These are phyloP conservation scores for Phaonia tiefii DNA, from an alignment of 2,888 invertebrate genomes.

Conservation along the genomic window DNA sequence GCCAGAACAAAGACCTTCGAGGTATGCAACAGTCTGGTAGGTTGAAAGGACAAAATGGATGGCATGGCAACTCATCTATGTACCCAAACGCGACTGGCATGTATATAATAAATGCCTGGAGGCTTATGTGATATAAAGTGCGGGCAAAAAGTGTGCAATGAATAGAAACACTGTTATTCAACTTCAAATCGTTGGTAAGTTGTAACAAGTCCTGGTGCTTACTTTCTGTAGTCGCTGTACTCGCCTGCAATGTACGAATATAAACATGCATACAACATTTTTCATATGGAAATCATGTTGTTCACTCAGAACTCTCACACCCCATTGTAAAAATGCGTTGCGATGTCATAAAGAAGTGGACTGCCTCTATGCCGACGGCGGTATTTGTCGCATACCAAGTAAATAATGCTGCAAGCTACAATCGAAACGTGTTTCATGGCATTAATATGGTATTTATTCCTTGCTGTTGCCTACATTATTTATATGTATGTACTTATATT, in stretches of 20 bases:
- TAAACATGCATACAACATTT: slow-evolving; percentile 4
- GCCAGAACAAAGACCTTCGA: slow-evolving; percentile 27
- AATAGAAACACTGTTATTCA: no score
- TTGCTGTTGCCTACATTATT: not conserved
- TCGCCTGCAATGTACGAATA: not conserved
- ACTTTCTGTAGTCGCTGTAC: not conserved
- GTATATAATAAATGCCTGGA: slow-evolving; percentile 50
- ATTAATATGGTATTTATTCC: slow-evolving; percentile 53
- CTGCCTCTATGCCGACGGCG: slow-evolving; percentile 36
- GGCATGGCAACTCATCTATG: slow-evolving; percentile 6
- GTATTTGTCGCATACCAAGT: slow-evolving; percentile 64
- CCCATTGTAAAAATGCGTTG: not conserved
- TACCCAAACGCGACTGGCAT: not conserved
- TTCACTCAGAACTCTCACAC: not conserved
- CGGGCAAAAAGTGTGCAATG: no score
- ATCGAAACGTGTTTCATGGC: slow-evolving; percentile 54
- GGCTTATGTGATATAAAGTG: slow-evolving; percentile 53
- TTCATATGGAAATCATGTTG: not conserved
- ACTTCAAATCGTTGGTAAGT: no score
- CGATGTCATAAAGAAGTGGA: slow-evolving; percentile 40
- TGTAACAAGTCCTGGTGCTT: no score
- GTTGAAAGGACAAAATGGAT: not conserved
- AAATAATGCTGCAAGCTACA: slow-evolving; percentile 41
- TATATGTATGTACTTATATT: not conserved
- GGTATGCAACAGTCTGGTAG: slow-evolving; percentile 59